Evolutionary conservation across 2,113 vertebrate species (phyloP).

Genomic region (Corydoras maculifer): DNA sequence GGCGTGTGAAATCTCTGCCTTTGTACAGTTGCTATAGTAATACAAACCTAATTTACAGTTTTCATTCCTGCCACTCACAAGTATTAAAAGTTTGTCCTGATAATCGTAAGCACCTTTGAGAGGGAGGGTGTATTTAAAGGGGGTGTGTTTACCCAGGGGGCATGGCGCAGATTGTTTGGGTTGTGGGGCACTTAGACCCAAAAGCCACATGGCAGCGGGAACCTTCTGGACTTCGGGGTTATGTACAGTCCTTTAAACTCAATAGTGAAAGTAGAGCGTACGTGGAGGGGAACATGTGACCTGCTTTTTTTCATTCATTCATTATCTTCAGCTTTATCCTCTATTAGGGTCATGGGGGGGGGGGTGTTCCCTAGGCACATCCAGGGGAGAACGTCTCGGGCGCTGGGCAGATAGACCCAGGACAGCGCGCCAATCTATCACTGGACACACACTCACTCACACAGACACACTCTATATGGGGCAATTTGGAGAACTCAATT

Average conservation of each 20-base stretch:
- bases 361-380: no score
- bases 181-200: slow-evolving; percentile 8
- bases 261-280: background rate
- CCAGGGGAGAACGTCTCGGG: no score
- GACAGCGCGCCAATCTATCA: no score
- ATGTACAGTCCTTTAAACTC: background rate
- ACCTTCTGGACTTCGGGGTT: no score
- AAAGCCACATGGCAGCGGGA: background rate
- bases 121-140: slow-evolving; percentile 16
- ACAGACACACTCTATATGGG: no score
- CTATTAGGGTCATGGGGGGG: no score
- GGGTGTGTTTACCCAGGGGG: slow-evolving; percentile 1
- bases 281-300: no score
- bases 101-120: slow-evolving; percentile 36
- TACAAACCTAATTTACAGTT: slow-evolving; percentile 30
- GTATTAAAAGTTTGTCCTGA: slow-evolving; percentile 36
- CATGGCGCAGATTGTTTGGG: slow-evolving; percentile 15
- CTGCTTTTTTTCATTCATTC: no score
- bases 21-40: slow-evolving; percentile 41
- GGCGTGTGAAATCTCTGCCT: slow-evolving; percentile 30
- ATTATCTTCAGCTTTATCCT: no score
- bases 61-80: slow-evolving; percentile 26
- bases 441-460: no score
- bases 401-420: no score
- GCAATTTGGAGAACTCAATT: no score